A percentile compares a stretch with the other conserved stretches of the same genome.
These are phyloP conservation scores for Mactromeris polynyma DNA, from an alignment of 2,888 invertebrate species.

Conservation along the genomic window DNA sequence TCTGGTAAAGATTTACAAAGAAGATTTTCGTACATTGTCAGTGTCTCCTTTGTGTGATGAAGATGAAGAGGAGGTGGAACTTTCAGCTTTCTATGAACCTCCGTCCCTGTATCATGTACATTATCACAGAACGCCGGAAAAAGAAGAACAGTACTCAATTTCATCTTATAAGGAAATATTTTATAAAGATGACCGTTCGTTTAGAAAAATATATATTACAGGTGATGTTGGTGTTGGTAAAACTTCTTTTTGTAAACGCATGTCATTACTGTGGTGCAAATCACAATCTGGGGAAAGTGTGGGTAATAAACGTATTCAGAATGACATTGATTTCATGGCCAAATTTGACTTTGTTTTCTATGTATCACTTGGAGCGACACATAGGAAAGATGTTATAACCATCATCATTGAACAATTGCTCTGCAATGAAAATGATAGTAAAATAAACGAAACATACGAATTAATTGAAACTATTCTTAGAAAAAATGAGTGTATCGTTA, in stretches of 20 bases:
- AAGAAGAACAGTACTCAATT: not conserved
- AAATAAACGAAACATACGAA: not conserved
- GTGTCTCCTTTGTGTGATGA: not conserved
- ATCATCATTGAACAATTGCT: not conserved
- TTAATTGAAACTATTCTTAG: not conserved
- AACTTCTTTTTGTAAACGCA: not conserved
- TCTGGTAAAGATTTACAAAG: not conserved
- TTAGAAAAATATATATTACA: not conserved
- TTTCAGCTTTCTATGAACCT: not conserved
- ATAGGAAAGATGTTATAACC: not conserved
- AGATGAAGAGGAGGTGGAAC: not conserved
- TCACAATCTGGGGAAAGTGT: not conserved
- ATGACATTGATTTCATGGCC: not conserved
- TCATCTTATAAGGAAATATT: not conserved
- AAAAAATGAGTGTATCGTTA: not conserved
- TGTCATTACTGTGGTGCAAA: not conserved
- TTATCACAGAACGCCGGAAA: not conserved
- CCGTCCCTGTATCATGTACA: not conserved
- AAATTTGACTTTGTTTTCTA: not conserved
- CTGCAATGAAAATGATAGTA: not conserved
- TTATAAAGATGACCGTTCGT: not conserved
- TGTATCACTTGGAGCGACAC: not conserved
- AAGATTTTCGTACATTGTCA: not conserved
- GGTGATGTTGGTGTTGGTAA: not conserved
- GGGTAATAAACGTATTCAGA: not conserved